These are phyloP conservation scores for Dasypolia templi DNA, from an alignment of 2,888 invertebrate genomes.

Conservation along the genomic window DNA sequence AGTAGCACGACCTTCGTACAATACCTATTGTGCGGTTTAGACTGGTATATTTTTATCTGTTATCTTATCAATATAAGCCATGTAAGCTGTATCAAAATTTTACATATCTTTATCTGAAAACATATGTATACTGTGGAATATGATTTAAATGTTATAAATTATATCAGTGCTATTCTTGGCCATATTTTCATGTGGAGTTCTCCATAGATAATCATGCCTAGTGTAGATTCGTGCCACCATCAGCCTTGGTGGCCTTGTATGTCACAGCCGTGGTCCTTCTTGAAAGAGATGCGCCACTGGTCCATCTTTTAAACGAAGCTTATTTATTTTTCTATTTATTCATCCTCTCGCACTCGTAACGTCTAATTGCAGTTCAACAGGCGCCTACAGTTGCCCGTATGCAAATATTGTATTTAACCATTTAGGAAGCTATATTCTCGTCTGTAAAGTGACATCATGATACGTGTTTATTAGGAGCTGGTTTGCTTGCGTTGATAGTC, in stretches of 20 bases:
- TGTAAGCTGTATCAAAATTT: conserved; percentile 25
- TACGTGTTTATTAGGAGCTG: conserved; percentile 50
- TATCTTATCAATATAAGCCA: conserved; percentile 37
- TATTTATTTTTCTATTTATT: too few species aligned
- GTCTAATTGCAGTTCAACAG: not conserved
- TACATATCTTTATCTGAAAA: conserved; percentile 28
- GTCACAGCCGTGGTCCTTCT: not conserved
- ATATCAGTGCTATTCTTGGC: not conserved
- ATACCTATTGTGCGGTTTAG: conserved; percentile 29
- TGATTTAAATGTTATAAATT: conserved; percentile 7
- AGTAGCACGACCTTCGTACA: conserved; percentile 29
- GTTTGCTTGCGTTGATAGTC: conserved; percentile 31
- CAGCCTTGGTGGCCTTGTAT: not conserved
- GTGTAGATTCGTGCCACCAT: not conserved
- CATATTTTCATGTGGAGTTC: not conserved
- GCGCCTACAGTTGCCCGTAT: conserved; percentile 40
- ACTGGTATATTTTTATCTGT: conserved; percentile 38
- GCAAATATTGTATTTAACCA: conserved; percentile 9
- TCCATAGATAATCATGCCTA: not conserved
- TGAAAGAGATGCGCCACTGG: not conserved
- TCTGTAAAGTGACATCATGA: conserved; percentile 54
- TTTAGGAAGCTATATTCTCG: conserved; percentile 51
- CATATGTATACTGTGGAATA: conserved; percentile 7
- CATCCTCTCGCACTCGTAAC: not conserved
- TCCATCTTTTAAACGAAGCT: too few species aligned